Conservation (phyloP, 2,888 invertebrate species). For the Lathronympha strigana region DNA sequence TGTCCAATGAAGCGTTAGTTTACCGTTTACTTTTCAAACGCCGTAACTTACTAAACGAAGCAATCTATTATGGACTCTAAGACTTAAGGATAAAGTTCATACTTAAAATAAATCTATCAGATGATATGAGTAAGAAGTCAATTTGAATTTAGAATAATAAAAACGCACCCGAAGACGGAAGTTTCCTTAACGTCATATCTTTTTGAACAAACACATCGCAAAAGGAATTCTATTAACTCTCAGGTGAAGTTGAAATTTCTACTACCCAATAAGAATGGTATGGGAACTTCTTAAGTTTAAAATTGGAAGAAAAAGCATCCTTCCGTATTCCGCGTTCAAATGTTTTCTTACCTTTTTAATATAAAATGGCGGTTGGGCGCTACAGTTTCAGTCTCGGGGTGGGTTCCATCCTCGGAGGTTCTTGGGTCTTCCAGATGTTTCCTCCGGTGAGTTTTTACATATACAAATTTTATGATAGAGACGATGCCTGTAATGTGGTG, state of each 20-base stretch:
- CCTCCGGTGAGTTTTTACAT: slow-evolving; percentile 44
- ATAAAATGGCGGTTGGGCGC: slow-evolving; percentile 58
- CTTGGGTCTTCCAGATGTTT: slow-evolving; percentile 48
- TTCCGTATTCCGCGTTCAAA: slow-evolving; percentile 75
- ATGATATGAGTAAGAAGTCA: slow-evolving; percentile 13
- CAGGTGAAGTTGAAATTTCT: neutral
- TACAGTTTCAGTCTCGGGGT: slow-evolving; percentile 62
- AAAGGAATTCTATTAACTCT: neutral
- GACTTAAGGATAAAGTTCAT: neutral
- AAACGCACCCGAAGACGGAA: slow-evolving; percentile 79
- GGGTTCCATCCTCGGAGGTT: slow-evolving; percentile 57
- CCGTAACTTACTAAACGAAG: neutral
- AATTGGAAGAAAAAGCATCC: slow-evolving; percentile 72
- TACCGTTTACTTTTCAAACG: neutral
- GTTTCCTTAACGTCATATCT: slow-evolving; percentile 49
- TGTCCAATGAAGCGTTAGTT: slow-evolving; percentile 71
- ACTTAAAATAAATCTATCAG: neutral
- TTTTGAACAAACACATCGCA: neutral
- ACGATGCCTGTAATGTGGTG: no score
- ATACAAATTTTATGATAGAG: no score
- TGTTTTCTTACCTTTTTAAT: slow-evolving; percentile 63
- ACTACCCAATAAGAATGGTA: neutral
- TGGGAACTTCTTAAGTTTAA: slow-evolving; percentile 52
- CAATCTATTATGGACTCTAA: neutral
- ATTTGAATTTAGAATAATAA: slow-evolving; percentile 68